These are phyloP conservation scores for Asbolus verrucosus DNA, from an alignment of 1,140 invertebrate species.

Conservation along the genomic window DNA sequence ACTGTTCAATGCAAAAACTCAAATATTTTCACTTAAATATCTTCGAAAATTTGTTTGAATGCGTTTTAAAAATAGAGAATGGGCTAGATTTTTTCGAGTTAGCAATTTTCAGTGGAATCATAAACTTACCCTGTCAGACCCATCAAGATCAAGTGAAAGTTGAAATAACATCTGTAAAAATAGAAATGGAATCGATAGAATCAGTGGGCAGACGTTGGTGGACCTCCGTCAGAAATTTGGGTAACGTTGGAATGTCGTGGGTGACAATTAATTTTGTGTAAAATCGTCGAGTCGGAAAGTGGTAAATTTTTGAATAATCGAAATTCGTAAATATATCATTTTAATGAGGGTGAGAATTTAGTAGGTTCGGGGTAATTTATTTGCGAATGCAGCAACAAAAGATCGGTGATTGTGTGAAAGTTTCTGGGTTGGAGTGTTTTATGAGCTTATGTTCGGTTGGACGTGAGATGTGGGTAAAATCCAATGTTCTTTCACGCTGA, in stretches of 20 bases:
- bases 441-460: conserved; percentile 27
- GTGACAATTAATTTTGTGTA: not conserved
- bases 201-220: too few relatives aligned
- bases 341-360: conserved; percentile 12
- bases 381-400: conserved; percentile 10
- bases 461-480: conserved; percentile 39
- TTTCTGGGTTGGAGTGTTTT: conserved; percentile 31
- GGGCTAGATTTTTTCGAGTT: too few relatives aligned
- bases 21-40: too few relatives aligned
- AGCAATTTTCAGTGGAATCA: too few relatives aligned
- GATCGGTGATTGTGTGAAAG: conserved; percentile 21
- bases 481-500: conserved; percentile 21
- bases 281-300: not conserved
- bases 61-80: too few relatives aligned
- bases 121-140: too few relatives aligned
- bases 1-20: too few relatives aligned
- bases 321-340: not conserved
- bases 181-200: not conserved
- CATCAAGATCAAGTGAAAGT: too few relatives aligned
- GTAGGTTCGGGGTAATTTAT: not conserved
- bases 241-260: not conserved
- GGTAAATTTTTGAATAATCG: conserved; percentile 5
- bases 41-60: too few relatives aligned
- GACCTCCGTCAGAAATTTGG: not conserved
- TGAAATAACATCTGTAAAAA: too few relatives aligned